These are phyloP conservation scores for Leucophenga maculata DNA, from an alignment of 2,888 invertebrate species.

Conservation along the genomic window DNA sequence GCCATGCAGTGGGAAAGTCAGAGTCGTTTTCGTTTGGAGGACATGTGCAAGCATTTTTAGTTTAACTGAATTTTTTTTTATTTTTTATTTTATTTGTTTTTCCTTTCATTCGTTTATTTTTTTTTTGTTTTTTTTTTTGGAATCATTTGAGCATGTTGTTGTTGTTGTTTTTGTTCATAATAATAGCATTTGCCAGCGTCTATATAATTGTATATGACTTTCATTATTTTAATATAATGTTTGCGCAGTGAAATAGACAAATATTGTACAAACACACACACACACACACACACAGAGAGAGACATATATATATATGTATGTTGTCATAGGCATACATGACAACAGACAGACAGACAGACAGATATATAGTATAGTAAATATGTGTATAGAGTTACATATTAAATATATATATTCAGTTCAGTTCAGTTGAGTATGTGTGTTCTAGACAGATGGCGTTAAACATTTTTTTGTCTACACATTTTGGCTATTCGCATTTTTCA, in stretches of 20 bases:
- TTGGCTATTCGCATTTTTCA: too few relatives aligned
- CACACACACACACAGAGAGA: slow-evolving; percentile 31
- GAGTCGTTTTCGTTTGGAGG: background rate
- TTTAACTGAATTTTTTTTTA: slow-evolving; percentile 1
- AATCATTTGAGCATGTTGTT: slow-evolving; percentile 8
- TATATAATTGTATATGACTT: slow-evolving; percentile 50
- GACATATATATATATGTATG: background rate
- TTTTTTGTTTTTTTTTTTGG: background rate
- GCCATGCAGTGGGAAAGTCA: too few relatives aligned
- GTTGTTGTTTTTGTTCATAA: slow-evolving; percentile 21
- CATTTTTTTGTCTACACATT: too few relatives aligned
- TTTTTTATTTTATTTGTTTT: background rate
- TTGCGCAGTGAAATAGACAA: slow-evolving; percentile 25
- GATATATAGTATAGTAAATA: background rate
- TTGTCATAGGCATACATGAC: background rate
- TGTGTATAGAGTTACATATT: too few relatives aligned
- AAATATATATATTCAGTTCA: too few relatives aligned
- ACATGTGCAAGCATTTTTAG: slow-evolving; percentile 24
- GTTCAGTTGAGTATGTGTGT: too few relatives aligned
- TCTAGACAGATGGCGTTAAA: too few relatives aligned
- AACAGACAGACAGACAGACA: background rate
- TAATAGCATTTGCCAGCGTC: slow-evolving; percentile 37
- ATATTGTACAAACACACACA: slow-evolving; percentile 27
- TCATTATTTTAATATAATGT: slow-evolving; percentile 47
- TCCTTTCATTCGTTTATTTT: background rate